These are phyloP conservation scores for Oenanthe melanoleuca DNA, from an alignment of 2,113 vertebrate genomes.

Conservation along the genomic window DNA sequence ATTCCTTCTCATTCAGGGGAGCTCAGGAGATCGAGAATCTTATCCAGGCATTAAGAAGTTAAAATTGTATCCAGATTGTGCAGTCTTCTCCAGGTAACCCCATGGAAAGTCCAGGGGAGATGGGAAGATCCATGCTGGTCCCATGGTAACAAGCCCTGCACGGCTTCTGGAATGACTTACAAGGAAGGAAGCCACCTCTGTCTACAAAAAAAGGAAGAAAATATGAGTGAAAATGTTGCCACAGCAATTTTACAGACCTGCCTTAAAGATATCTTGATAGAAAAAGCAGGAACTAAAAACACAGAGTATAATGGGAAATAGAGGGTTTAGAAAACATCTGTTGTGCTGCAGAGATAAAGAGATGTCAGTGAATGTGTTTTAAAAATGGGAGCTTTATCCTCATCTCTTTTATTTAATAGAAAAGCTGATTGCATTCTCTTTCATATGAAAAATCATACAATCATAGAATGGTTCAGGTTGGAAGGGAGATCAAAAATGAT, in stretches of 20 bases:
- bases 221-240: background rate
- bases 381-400: background rate
- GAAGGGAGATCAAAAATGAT: background rate
- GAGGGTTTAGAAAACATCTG: background rate
- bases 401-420: slow-evolving; percentile 4
- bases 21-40: too few relatives aligned
- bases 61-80: too few relatives aligned
- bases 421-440: slow-evolving; percentile 4
- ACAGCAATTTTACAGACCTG: background rate
- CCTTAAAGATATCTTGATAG: background rate
- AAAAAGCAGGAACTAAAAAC: background rate
- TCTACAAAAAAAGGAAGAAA: background rate
- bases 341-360: background rate
- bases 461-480: background rate
- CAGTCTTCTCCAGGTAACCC: background rate
- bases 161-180: background rate
- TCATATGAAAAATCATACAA: background rate
- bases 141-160: background rate
- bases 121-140: background rate
- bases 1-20: too few relatives aligned
- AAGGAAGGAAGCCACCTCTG: background rate
- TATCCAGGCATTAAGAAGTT: too few relatives aligned
- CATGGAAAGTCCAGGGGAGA: background rate
- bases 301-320: background rate
- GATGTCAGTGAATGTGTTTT: background rate